A percentile compares a stretch with the other conserved stretches of the same genome.
Evolutionary conservation across 1,140 invertebrate species (phyloP).

Genomic region (Drosophila leontia): DNA sequence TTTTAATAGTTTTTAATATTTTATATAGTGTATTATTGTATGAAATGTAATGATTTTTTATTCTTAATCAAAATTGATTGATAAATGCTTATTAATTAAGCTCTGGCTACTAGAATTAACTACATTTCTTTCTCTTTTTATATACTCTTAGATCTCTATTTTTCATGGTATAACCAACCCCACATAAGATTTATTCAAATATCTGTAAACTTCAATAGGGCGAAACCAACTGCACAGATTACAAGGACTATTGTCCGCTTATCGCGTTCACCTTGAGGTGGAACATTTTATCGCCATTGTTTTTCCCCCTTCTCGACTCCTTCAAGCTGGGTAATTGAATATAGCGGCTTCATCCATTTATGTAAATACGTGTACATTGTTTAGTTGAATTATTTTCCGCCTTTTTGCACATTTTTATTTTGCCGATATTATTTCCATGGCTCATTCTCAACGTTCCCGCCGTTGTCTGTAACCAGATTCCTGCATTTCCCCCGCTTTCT

Average conservation of each 20-base stretch:
- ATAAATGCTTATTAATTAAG: too few relatives aligned
- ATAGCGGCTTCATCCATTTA: constrained; percentile 76
- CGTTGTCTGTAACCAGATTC: constrained; percentile 46
- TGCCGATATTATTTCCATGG: constrained; percentile 72
- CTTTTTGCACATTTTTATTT: constrained; percentile 81
- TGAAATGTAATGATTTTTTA: too few relatives aligned
- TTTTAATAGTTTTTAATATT: not conserved
- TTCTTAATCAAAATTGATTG: too few relatives aligned
- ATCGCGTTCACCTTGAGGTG: constrained; percentile 41
- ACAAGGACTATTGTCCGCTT: constrained; percentile 9
- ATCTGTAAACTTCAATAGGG: too few relatives aligned
- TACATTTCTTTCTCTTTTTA: too few relatives aligned
- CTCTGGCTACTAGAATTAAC: too few relatives aligned
- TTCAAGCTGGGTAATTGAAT: constrained; percentile 69
- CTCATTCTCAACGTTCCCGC: constrained; percentile 22
- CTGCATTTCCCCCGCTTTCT: not conserved
- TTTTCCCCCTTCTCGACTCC: constrained; percentile 10
- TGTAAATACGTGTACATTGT: constrained; percentile 83
- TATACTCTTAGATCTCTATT: too few relatives aligned
- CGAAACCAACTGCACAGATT: not conserved
- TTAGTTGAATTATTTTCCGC: constrained; percentile 83
- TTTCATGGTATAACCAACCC: too few relatives aligned
- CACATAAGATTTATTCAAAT: not conserved
- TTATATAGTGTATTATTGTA: too few relatives aligned
- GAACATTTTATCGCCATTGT: constrained; percentile 18